Base-by-base conservation (phyloP, 2,797 vertebrate species). In the Melanotaenia parkinsoni region DNA sequence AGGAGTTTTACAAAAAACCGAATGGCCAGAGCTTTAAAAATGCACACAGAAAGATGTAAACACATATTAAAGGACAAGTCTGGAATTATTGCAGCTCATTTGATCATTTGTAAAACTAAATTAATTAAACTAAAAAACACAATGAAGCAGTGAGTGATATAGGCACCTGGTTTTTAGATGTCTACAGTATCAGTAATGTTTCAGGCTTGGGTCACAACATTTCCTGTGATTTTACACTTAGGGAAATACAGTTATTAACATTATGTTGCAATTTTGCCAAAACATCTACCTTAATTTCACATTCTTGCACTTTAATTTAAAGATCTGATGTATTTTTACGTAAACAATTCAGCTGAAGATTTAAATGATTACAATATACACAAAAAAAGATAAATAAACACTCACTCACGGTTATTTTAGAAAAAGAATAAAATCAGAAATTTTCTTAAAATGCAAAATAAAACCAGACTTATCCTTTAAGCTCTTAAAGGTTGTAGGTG, bases 11-110 rank as follows among this genome's bases (percentile, higher is more conserved):
- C 32, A 58, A 78, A 84, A 85, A 80, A 58, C 30, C 35, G 11
- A 68, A 75, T n/a, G 81, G 83, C 63, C 65, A 47, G 72, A 79
- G 45, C 67, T 75, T 76, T 78, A 83, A 74, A 76, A 84, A 80
- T 79, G 65, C 58, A 73, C 72, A 86, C 68, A 71, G 61, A 74
- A 50, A 60, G 73, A 88, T 88, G 81, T 86, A 88, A 91, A 92
- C 81, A 85, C 56, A 67, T 16, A 37, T 30, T 51, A 70, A 64
- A 85, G 58, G 67, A 76, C 60, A 79, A 70, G 60, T 72, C 81
- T 85, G 82, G 82, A 59, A 43, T 50, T 57, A 62, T 71, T 80
- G 62, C 30, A 70, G 37, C n/a, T 71, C 3, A 66, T 64, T 59
- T 43, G 37, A 24, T 71, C 3, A 66, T 64, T 58, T 43, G 40